Percentiles rank a stretch among this genome's conserved stretches.
Evolutionary conservation across 1,140 invertebrate species (phyloP).

Genomic region (Melanaphis sacchari): DNA sequence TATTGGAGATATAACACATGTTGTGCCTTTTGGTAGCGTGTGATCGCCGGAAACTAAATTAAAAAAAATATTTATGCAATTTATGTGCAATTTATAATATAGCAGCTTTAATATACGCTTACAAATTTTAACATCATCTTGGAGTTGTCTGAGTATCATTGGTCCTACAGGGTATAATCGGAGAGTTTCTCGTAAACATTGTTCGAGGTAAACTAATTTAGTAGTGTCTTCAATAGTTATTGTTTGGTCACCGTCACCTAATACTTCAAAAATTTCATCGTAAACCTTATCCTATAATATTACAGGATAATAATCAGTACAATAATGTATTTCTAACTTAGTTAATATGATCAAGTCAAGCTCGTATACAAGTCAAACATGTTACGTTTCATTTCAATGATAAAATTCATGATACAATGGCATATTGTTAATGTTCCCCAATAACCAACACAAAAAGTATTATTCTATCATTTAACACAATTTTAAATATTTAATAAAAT

Average conservation of each 20-base stretch:
- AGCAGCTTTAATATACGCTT: background rate
- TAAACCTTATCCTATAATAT: constrained; percentile 63
- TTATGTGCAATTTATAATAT: too few relatives aligned
- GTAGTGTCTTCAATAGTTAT: constrained; percentile 67
- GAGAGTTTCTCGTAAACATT: constrained; percentile 59
- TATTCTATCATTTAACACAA: background rate
- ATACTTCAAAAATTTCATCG: constrained; percentile 65
- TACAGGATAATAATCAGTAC: background rate
- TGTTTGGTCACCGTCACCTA: constrained; percentile 64
- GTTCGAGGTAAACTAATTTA: constrained; percentile 61
- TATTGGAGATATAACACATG: constrained; percentile 73
- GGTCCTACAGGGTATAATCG: constrained; percentile 68
- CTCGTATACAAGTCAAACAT: background rate
- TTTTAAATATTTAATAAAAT: too few relatives aligned
- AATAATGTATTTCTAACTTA: background rate
- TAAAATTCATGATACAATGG: background rate
- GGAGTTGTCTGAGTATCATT: constrained; percentile 67
- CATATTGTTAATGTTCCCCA: background rate
- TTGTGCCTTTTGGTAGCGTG: constrained; percentile 70
- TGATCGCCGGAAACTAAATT: constrained; percentile 33
- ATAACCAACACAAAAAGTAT: background rate
- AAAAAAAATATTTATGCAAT: background rate
- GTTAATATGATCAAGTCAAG: background rate
- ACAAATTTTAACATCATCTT: constrained; percentile 66
- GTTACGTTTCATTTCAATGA: too few relatives aligned